These are phyloP conservation scores for Chaetogeoica ovagalla DNA, from an alignment of 2,888 invertebrate genomes.

Conservation along the genomic window DNA sequence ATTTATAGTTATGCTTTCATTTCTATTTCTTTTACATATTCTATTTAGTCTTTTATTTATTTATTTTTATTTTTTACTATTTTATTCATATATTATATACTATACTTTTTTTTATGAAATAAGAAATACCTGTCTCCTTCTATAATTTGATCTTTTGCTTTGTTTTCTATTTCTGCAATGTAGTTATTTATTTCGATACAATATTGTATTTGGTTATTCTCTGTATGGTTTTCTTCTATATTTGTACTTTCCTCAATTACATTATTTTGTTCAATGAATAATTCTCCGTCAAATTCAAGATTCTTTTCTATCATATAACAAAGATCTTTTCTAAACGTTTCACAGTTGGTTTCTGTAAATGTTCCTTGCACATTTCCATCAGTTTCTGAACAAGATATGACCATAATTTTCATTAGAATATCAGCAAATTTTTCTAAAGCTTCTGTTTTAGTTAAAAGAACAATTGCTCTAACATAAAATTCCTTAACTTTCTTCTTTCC, in stretches of 20 bases:
- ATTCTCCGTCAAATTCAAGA: neutral
- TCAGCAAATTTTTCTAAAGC: neutral
- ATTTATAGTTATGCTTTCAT: too few species aligned
- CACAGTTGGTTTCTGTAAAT: neutral
- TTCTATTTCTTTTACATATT: too few species aligned
- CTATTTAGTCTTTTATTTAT: too few species aligned
- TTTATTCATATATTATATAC: too few species aligned
- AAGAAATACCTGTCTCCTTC: slow-evolving; percentile 5
- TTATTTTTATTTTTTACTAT: too few species aligned
- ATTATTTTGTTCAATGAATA: neutral
- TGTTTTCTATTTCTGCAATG: neutral
- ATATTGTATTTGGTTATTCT: neutral
- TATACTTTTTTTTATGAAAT: neutral
- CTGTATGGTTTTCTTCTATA: neutral
- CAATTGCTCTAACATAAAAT: neutral
- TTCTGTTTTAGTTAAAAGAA: neutral
- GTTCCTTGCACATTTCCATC: neutral
- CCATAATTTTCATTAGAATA: neutral
- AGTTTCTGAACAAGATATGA: neutral
- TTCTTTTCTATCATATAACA: neutral
- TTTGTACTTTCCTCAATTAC: neutral
- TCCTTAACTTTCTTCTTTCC: neutral
- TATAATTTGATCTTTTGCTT: neutral
- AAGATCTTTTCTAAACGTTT: neutral
- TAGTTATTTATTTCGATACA: neutral